Evolutionary conservation across 2,113 vertebrate species (phyloP).

Genomic region (Dermatemys mawii): DNA sequence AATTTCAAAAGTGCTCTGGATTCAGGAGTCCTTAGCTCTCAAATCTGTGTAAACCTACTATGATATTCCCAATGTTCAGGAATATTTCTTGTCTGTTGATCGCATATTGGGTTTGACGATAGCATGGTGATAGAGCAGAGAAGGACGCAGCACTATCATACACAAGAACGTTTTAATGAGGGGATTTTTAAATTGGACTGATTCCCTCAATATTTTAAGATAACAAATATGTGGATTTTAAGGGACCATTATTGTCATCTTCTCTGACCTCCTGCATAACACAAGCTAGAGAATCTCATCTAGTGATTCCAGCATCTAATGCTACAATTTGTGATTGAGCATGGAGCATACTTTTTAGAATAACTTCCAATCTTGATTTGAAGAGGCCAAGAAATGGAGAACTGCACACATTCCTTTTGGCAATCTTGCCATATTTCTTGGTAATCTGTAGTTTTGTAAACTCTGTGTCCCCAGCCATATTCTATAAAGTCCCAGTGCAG

Average conservation of each 20-base stretch:
- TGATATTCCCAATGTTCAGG: neutral
- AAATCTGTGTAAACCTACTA: neutral
- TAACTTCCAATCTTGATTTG: neutral
- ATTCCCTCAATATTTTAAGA: neutral
- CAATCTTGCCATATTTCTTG: neutral
- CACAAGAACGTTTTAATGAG: neutral
- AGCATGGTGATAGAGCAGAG: neutral
- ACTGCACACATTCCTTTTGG: neutral
- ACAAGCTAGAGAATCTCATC: neutral
- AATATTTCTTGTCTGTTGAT: neutral
- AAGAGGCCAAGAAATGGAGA: neutral
- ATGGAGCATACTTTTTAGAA: neutral
- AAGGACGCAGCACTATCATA: too few relatives aligned
- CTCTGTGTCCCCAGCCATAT: neutral
- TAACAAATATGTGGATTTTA: neutral
- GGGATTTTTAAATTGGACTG: neutral
- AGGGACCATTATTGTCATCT: neutral
- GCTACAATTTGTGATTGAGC: neutral
- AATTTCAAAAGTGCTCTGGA: neutral
- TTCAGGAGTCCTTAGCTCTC: neutral
- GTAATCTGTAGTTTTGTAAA: neutral
- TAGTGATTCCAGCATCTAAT: neutral
- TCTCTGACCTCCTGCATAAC: neutral
- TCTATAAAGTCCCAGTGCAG: neutral
- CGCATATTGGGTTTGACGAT: fast-evolving